Evolutionary conservation across 35 echinoderm and acorn worm genomes (phyloP), one percentile per base, ranked within the genome.

Genomic region (Holothuria glaberrima): DNA sequence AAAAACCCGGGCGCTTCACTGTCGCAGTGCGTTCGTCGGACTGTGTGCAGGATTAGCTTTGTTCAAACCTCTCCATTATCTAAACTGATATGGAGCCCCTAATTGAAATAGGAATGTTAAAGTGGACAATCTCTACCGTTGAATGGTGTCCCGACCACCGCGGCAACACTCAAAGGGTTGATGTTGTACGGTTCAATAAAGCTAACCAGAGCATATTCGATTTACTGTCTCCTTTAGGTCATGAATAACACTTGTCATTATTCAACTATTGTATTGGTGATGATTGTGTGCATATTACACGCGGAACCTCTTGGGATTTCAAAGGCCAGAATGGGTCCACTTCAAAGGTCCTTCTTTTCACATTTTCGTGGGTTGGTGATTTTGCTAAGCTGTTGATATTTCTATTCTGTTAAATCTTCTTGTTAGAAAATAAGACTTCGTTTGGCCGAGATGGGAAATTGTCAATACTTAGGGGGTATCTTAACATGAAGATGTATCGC

Each of bases 91-190:
- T 82, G 44, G 79, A 82, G 24, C 44, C 48, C 48, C 22, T 58
- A 82, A 82, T 82, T 82, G 79, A 82, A 82, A 82, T 82, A 33
- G 29, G 79, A 82, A 82, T 57, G 79, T 82, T 75, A 82, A 82
- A 82, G 79, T 25, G 79, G 18, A 57, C 48, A 48, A 82, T 82
- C 25, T 9, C 12, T 29, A 10, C 10, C 31, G 31, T 2, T 58
- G 79, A 82, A 82, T 26, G 30, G 79, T 10, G 35, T 19, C 31
- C 57, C 24, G 30, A 29, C 44, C 46, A 26, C 17, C 6, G 57
- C 79, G 79, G 79, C 57, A 82, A 82, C 46, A 82, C 36, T 82
- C 79, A 82, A 82, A 82, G 79, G 50, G 46, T 30, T 12, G 17
- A 30, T n/a, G 30, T 28, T 50, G 28, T 82, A 82, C 46, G 57